phyloP scores from a whole-genome alignment of 2,113 vertebrate genomes.

The Zonotrichia leucophrys region DNA sequence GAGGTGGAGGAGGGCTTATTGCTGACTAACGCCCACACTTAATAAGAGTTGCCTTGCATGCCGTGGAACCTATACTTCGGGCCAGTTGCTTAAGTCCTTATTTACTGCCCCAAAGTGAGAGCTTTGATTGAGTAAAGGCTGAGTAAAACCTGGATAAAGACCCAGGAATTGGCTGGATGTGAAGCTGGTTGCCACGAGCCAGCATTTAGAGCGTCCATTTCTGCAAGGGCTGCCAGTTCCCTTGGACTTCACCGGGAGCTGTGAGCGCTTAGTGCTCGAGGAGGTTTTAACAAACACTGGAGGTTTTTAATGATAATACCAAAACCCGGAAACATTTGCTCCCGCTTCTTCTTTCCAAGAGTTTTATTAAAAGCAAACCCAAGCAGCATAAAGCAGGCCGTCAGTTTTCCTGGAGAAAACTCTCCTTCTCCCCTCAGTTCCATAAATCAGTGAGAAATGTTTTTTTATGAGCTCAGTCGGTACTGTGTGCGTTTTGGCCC shows the following conservation, averaged over 20 bases:
- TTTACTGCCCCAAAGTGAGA: constrained; percentile 38
- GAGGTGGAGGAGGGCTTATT: constrained; percentile 61
- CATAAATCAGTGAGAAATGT: background rate
- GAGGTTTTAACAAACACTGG: background rate
- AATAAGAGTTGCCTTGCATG: constrained; percentile 47
- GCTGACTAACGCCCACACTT: constrained; percentile 47
- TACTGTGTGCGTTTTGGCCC: background rate
- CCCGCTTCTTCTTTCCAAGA: background rate
- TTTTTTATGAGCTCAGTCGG: background rate
- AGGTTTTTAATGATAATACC: background rate
- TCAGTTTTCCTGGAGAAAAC: background rate
- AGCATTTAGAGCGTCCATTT: background rate
- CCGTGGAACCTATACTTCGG: constrained; percentile 32
- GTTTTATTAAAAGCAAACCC: background rate
- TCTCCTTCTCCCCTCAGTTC: background rate
- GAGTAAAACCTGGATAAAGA: constrained; percentile 52
- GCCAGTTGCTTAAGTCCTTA: constrained; percentile 44
- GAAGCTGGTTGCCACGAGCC: background rate
- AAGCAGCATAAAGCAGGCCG: background rate
- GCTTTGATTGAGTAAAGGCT: constrained; percentile 37
- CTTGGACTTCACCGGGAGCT: background rate
- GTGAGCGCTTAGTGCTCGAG: background rate
- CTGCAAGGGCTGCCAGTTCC: background rate
- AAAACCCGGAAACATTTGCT: background rate
- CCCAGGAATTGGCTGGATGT: background rate